Conservation (phyloP, 2,797 vertebrate genomes). For the Sylvia borin region DNA sequence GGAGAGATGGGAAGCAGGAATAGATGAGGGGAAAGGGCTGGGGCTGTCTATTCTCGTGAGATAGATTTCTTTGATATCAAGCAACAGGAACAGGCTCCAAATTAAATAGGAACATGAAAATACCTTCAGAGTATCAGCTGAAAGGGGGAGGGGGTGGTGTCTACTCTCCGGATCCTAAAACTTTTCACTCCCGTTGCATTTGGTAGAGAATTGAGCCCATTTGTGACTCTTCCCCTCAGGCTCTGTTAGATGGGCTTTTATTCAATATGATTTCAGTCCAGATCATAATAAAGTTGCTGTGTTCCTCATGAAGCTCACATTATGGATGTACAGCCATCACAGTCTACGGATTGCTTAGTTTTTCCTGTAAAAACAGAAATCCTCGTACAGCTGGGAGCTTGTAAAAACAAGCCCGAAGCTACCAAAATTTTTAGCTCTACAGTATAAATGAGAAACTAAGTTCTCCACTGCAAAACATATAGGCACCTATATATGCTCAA, state of each 20-base stretch:
- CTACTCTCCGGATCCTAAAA: neutral
- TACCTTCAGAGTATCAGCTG: neutral
- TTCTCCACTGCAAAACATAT: slow-evolving; percentile 6
- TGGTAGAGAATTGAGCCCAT: neutral
- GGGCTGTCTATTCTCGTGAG: neutral
- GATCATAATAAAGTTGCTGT: slow-evolving; percentile 63
- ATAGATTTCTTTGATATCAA: neutral
- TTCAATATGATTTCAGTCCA: slow-evolving; percentile 36
- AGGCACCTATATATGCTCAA: neutral
- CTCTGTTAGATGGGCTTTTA: slow-evolving; percentile 37
- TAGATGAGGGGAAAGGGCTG: neutral
- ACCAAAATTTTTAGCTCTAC: slow-evolving; percentile 38
- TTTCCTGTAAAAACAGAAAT: slow-evolving; percentile 60
- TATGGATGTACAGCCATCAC: slow-evolving; percentile 33
- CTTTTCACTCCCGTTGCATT: neutral
- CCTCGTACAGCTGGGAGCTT: slow-evolving; percentile 38
- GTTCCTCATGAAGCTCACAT: slow-evolving; percentile 51
- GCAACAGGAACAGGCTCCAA: neutral
- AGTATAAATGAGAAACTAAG: slow-evolving; percentile 17
- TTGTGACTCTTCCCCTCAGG: slow-evolving; percentile 31
- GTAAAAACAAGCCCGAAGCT: slow-evolving; percentile 60
- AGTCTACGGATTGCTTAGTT: neutral
- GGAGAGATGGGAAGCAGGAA: neutral
- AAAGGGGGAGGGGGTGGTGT: neutral
- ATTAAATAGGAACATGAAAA: neutral